These are phyloP conservation scores for Sebastes fasciatus DNA, from an alignment of 2,113 vertebrate species.

Conservation along the genomic window DNA sequence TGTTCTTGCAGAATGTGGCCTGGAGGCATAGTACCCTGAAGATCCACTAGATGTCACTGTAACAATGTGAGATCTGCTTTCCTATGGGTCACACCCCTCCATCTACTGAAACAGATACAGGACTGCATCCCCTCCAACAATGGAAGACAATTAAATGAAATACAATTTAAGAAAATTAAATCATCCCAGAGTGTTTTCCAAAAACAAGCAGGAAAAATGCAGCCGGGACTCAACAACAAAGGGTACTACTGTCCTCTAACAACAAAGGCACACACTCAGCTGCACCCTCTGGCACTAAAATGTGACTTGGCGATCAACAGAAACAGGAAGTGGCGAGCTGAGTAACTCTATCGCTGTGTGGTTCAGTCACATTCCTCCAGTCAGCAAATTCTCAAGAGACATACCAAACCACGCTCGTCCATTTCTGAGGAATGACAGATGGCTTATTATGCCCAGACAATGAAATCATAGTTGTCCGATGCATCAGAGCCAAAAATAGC, in stretches of 20 bases:
- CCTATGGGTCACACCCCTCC: conserved; percentile 53
- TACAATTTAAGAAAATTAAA: neutral
- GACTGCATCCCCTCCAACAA: conserved; percentile 19
- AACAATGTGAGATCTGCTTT: conserved; percentile 23
- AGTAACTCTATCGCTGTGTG: conserved; percentile 39
- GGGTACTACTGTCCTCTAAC: conserved; percentile 27
- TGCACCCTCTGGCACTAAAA: conserved; percentile 32
- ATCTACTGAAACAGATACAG: neutral
- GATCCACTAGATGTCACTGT: conserved; percentile 79
- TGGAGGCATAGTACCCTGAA: conserved; percentile 34
- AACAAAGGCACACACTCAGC: conserved; percentile 42
- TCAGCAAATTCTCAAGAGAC: conserved; percentile 32
- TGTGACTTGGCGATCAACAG: conserved; percentile 50
- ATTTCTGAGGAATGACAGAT: conserved; percentile 8
- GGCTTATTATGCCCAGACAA: neutral
- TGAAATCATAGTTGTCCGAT: neutral
- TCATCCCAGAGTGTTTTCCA: neutral
- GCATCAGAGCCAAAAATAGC: conserved; percentile 23
- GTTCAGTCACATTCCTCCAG: conserved; percentile 61
- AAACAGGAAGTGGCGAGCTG: conserved; percentile 61
- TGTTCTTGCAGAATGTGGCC: conserved; percentile 75
- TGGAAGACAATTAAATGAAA: neutral
- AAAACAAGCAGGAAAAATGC: neutral
- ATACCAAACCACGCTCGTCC: neutral
- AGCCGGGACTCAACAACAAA: conserved; percentile 29